Evolutionary conservation across 92 coral and sea anemone genomes (phyloP), one percentile per base, ranked within the genome.

Genomic region (Porites lobata): DNA sequence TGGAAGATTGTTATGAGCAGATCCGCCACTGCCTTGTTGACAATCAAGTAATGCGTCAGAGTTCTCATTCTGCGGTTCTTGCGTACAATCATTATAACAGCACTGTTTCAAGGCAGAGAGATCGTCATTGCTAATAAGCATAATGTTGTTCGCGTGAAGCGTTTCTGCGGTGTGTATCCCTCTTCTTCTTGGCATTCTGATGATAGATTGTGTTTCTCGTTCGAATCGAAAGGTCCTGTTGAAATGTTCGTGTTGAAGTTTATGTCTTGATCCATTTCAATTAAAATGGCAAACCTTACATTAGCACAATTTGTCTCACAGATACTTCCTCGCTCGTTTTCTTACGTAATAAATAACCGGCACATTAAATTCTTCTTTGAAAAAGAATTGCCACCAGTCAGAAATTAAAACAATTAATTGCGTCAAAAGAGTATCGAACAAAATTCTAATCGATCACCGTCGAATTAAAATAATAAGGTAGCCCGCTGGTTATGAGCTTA

Each of bases 21-120:
- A 53, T 85, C 89, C 52, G 89, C 89, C 12, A 85, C 77, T 5
- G 84, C 89, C 89, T 68, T 85, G 83, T 85, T 85, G 11, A 85
- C 84, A 38, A 77, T 85, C 75, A 85, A 65, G 57, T 77, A 51
- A 52, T 85, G 89, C 8, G 89, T 77, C 15, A 85, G 24, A 66
- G 32, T 85, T 54, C 84, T 8, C 89, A 85, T 85, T 26, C 84
- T 75, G 2, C 17, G 77, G 21, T 85, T 85, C 67, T 65, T 85
- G 43, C 70, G 82, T 0, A 85, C 84, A 8, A 68, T 65, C 58
- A 61, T 76, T 8, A 85, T 76, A 22, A 85, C 20, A 4, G 69
- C 18, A 21, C 73, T 50, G 71, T 85, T 85, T 14, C 77, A 70
- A 13, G 56, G 72, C 29, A 77, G 43, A n/a, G 89, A 85, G 9